Evolutionary conservation across 2,113 vertebrate species (phyloP), one percentile per base, ranked within the genome.

Genomic region (Silurus meridionalis): DNA sequence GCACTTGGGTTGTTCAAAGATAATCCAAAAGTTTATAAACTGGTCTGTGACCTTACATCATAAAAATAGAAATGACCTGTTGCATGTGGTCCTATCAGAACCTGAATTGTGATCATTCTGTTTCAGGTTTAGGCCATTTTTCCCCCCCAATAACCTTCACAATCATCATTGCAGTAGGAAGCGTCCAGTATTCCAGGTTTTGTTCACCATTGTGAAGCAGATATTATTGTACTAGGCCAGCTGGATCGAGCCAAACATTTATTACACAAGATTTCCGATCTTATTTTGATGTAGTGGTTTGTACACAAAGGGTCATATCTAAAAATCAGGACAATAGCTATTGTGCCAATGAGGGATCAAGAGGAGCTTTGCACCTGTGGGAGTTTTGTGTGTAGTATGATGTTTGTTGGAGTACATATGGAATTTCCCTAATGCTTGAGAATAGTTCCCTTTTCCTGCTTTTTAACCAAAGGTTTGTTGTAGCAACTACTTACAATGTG

Each of bases 291-390:
- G 71, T n/a, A 84, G 0, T 89, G 82, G 71, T 90, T 91, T 92
- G 89, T 90, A 92, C 88, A 89, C 85, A 87, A 90, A 87, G 87
- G 79, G 87, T 87, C 60, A 86, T 48, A 86, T 90, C 88, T 92
- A 93, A 93, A 93, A 91, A 93, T 69, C 61, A 79, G 88, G 88
- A 95, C 95, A 95, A 95, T 95, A 80, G 92, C 93, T 90, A 95
- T 95, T 95, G 94, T 95, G 87, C 82, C 60, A 74, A 84, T 88
- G 64, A 89, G 83, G 89, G 83, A 89, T 80, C 66, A 57, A 37
- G 83, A 82, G 85, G 82, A 85, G 77, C 61, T 86, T 83, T 85
- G 91, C 93, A 94, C 92, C 93, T 95, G 94, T 89, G 87, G 75
- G 86, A 87, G 80, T 82, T 85, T 5, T 86, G 61, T 86, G 80